These are phyloP conservation scores for Lithophane semibrunnea DNA, from an alignment of 2,888 invertebrate species.

Conservation along the genomic window DNA sequence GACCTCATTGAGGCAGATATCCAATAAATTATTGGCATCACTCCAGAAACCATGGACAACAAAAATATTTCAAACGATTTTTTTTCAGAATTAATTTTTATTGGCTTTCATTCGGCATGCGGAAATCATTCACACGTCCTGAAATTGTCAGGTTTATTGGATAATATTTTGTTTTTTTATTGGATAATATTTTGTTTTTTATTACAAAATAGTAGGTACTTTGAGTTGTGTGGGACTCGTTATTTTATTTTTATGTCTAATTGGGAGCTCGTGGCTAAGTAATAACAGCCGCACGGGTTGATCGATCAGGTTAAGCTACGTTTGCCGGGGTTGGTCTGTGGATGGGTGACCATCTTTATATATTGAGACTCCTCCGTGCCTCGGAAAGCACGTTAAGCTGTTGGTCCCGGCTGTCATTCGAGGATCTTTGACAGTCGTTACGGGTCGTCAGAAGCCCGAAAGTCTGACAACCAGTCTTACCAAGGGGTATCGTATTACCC, in stretches of 20 bases:
- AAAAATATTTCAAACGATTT: slow-evolving; percentile 22
- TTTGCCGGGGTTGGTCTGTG: too few relatives aligned
- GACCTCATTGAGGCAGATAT: neutral
- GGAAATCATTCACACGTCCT: slow-evolving; percentile 53
- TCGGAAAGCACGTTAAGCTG: too few relatives aligned
- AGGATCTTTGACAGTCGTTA: too few relatives aligned
- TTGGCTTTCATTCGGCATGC: slow-evolving; percentile 36
- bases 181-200: slow-evolving; percentile 67
- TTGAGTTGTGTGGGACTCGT: slow-evolving; percentile 65
- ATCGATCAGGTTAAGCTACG: too few relatives aligned
- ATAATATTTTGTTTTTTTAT: slow-evolving; percentile 67
- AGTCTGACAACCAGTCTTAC: too few relatives aligned
- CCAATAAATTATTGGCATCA: neutral
- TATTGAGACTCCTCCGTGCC: too few relatives aligned
- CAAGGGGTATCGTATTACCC: too few relatives aligned
- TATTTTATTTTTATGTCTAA: slow-evolving; percentile 34
- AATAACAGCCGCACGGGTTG: too few relatives aligned
- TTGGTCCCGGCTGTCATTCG: too few relatives aligned
- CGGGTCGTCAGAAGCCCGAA: too few relatives aligned
- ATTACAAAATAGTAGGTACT: slow-evolving; percentile 74
- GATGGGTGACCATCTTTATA: too few relatives aligned
- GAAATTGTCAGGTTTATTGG: slow-evolving; percentile 57
- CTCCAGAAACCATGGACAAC: neutral
- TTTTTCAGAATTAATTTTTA: slow-evolving; percentile 49
- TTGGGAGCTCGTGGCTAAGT: too few relatives aligned